Conservation (phyloP, 2,113 vertebrate species). For the Greenwoodochromis staneri region DNA sequence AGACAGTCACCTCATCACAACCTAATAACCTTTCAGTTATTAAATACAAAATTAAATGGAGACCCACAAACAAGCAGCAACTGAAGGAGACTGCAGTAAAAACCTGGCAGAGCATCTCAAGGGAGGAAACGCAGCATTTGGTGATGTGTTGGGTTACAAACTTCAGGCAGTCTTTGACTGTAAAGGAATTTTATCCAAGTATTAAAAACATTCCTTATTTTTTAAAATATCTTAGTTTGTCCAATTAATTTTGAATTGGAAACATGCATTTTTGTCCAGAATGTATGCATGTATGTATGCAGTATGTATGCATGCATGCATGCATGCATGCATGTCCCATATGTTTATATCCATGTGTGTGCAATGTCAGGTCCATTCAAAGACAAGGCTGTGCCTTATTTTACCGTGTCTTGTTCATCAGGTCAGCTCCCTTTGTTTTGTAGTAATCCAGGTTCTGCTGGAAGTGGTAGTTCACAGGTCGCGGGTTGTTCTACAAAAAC, state of each 20-base stretch:
- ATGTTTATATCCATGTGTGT: background rate
- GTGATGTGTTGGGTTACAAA: background rate
- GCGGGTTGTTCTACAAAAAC: conserved; percentile 81
- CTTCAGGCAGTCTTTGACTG: background rate
- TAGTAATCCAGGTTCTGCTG: conserved; percentile 98
- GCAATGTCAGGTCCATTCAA: background rate
- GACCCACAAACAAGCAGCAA: background rate
- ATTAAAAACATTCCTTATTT: background rate
- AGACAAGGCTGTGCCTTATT: background rate
- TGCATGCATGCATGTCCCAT: fast-evolving
- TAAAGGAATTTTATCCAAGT: background rate
- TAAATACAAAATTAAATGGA: background rate
- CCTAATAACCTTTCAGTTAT: background rate
- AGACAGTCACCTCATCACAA: background rate
- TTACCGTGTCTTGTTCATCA: conserved; percentile 92
- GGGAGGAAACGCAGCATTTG: background rate
- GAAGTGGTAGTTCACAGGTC: conserved; percentile 92
- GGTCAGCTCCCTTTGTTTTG: conserved; percentile 90
- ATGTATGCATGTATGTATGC: fast-evolving
- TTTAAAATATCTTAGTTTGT: background rate
- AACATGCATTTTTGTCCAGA: background rate
- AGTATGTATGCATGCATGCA: no score
- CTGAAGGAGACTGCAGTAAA: background rate
- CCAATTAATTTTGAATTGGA: background rate
- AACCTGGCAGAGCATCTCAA: background rate